phyloP scores from a whole-genome alignment of 2,113 vertebrate species.

The Rattus rattus region DNA sequence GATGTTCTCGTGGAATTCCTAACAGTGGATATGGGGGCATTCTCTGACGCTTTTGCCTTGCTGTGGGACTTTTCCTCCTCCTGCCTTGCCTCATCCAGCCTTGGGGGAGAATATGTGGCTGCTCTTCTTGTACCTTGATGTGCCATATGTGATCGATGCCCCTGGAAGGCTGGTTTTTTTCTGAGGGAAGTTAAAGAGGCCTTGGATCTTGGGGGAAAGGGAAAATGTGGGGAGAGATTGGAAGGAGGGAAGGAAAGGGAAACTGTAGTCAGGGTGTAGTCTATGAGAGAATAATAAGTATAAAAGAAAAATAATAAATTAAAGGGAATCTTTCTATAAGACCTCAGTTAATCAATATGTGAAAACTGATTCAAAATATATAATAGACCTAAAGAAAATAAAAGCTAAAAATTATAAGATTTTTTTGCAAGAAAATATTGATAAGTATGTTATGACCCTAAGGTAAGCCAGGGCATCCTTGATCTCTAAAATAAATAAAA shows the following conservation, averaged over 20 bases:
- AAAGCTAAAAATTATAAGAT: not conserved
- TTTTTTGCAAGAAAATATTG: constrained; percentile 35
- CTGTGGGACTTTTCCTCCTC: not conserved
- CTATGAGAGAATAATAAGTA: not conserved
- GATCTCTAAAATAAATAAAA: not conserved
- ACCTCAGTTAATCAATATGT: not conserved
- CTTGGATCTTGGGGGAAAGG: not conserved
- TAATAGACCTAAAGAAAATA: not conserved
- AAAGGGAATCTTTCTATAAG: not conserved
- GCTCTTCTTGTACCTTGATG: not conserved
- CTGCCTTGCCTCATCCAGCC: not conserved
- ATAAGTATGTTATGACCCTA: not conserved
- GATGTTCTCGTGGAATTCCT: not conserved
- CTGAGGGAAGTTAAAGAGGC: not conserved
- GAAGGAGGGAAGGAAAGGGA: not conserved
- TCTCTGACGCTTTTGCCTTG: not conserved
- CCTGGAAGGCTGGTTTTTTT: not conserved
- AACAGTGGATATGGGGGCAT: not conserved
- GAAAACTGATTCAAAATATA: constrained; percentile 10
- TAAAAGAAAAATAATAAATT: not conserved
- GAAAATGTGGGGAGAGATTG: not conserved
- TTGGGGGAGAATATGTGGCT: not conserved
- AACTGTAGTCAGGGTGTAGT: not conserved
- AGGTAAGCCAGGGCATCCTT: not conserved
- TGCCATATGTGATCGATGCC: not conserved